Percentiles rank a stretch among this genome's conserved stretches.
Conservation (phyloP, 2,888 invertebrate genomes). For the Xanthia icteritia region DNA sequence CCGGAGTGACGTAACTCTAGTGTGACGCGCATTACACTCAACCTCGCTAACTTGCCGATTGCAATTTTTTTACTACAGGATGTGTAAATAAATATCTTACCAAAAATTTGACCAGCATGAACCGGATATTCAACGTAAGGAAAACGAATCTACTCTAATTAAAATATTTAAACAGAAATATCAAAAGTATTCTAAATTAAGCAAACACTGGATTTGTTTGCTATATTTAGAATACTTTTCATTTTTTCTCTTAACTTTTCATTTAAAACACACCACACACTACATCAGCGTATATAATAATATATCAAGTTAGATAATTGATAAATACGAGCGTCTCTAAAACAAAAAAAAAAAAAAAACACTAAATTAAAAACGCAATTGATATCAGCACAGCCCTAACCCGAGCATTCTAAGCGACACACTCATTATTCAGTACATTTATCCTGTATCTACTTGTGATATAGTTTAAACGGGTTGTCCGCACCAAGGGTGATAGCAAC, state of each 20-base stretch:
- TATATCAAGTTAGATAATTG: not conserved
- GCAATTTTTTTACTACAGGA: too few relatives aligned
- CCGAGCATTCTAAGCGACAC: conserved; percentile 57
- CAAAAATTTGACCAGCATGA: not conserved
- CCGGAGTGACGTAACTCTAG: not conserved
- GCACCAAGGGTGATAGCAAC: conserved; percentile 60
- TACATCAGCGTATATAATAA: not conserved
- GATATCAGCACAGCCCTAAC: conserved; percentile 63
- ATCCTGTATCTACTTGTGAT: conserved; percentile 73
- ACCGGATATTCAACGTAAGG: not conserved
- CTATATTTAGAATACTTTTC: too few relatives aligned
- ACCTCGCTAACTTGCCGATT: not conserved
- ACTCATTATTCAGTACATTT: conserved; percentile 74
- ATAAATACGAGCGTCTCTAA: not conserved
- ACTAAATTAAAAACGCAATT: not conserved
- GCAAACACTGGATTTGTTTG: too few relatives aligned
- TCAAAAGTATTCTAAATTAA: not conserved
- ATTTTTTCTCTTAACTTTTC: too few relatives aligned
- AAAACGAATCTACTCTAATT: not conserved
- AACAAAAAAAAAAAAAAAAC: not conserved
- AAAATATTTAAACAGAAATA: not conserved
- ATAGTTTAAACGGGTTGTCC: conserved; percentile 70
- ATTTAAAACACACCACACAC: too few relatives aligned
- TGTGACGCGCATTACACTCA: not conserved
- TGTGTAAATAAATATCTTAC: not conserved